These are phyloP conservation scores for Siniperca knerii DNA, from an alignment of 2,113 vertebrate species.

Conservation along the genomic window DNA sequence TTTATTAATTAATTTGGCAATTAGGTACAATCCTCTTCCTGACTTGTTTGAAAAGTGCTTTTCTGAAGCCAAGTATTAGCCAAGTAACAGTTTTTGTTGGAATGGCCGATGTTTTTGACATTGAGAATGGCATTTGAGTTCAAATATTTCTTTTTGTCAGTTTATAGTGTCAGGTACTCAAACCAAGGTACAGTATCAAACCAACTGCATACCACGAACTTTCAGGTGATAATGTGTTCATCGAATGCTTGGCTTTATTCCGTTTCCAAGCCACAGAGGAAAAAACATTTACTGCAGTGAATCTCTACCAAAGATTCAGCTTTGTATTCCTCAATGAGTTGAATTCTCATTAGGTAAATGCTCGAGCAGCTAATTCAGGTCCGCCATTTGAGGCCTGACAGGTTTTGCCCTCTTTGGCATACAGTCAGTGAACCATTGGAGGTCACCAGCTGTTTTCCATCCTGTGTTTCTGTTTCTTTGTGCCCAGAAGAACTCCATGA, in stretches of 20 bases:
- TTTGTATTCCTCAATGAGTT: not conserved
- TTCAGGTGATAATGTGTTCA: not conserved
- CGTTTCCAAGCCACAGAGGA: not conserved
- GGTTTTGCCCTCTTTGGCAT: not conserved
- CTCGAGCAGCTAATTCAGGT: not conserved
- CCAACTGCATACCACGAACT: not conserved
- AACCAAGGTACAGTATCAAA: not conserved
- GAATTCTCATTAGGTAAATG: conserved; percentile 6
- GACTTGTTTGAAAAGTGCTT: not conserved
- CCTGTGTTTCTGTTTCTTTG: conserved; percentile 5
- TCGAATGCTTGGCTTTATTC: not conserved
- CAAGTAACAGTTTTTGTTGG: not conserved
- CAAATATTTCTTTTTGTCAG: not conserved
- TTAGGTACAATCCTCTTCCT: not conserved
- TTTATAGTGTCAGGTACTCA: no score
- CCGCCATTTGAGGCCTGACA: not conserved
- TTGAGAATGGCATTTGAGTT: not conserved
- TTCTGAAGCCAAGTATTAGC: not conserved
- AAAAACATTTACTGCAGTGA: not conserved
- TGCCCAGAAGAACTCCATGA: conserved; percentile 9
- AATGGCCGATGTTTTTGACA: not conserved
- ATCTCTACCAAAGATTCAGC: not conserved
- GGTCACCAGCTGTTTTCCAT: conserved; percentile 12
- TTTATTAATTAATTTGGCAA: conserved; percentile 1
- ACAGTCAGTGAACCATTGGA: not conserved